These are phyloP conservation scores for Astyanax mexicanus DNA, from an alignment of 2,797 vertebrate genomes.

Conservation along the genomic window DNA sequence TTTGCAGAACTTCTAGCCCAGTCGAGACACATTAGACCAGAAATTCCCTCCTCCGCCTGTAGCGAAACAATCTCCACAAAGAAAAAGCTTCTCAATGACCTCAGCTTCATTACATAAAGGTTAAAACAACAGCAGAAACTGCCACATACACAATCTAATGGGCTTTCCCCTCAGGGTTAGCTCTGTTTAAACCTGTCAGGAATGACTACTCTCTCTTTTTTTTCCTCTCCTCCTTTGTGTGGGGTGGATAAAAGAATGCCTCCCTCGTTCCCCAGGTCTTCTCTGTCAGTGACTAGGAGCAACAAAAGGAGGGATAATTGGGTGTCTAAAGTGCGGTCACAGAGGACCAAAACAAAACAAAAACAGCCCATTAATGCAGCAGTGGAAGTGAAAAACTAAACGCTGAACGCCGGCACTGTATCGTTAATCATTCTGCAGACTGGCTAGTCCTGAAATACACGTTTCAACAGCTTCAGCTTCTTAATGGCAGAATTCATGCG, in stretches of 20 bases:
- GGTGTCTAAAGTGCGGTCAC: constrained; percentile 49
- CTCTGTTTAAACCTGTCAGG: neutral
- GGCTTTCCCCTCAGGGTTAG: neutral
- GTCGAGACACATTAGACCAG: neutral
- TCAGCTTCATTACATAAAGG: neutral
- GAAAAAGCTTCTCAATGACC: neutral
- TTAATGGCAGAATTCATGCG: neutral
- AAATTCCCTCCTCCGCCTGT: neutral
- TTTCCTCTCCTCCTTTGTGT: neutral
- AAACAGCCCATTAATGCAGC: constrained; percentile 60
- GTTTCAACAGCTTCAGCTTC: neutral
- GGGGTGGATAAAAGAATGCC: neutral
- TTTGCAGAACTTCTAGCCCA: no score
- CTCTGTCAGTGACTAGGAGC: constrained; percentile 19
- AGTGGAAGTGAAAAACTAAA: constrained; percentile 39
- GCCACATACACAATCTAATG: neutral
- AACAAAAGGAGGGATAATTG: constrained; percentile 63
- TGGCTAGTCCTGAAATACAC: neutral
- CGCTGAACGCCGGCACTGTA: constrained; percentile 59
- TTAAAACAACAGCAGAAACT: neutral
- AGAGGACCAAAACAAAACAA: constrained; percentile 49
- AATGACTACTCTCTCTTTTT: neutral
- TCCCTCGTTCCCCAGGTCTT: constrained; percentile 3
- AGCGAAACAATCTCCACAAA: neutral
- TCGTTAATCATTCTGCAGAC: constrained; percentile 60